Conservation (phyloP, 2,797 vertebrate genomes). For the Chanos chanos region DNA sequence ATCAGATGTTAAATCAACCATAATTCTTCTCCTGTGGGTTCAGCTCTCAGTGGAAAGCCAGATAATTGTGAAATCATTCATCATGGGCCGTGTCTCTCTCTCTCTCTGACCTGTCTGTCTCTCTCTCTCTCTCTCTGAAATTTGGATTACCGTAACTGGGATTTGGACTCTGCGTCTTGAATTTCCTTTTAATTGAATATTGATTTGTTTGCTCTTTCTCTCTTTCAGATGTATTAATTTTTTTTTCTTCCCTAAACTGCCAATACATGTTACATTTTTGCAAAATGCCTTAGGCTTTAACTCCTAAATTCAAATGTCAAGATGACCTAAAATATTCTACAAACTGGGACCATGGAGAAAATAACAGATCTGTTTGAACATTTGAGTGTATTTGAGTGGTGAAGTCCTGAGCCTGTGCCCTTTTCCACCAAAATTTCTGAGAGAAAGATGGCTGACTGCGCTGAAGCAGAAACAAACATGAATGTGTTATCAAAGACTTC, state of each 20-base stretch:
- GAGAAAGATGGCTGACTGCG: too few species aligned
- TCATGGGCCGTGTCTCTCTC: conserved; percentile 30
- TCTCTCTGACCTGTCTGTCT: conserved; percentile 16
- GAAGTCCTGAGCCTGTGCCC: too few species aligned
- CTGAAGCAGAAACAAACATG: too few species aligned
- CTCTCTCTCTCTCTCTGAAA: too few species aligned
- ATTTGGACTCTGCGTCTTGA: conserved; percentile 44
- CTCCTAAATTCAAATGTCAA: conserved; percentile 28
- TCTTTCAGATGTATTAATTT: conserved; percentile 49
- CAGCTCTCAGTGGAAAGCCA: conserved; percentile 31
- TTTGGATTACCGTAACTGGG: too few species aligned
- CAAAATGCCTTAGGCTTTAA: neutral
- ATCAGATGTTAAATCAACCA: conserved; percentile 39
- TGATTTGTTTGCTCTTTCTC: conserved; percentile 59
- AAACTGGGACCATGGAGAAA: too few species aligned
- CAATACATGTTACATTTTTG: conserved; percentile 38
- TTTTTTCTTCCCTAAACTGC: conserved; percentile 37
- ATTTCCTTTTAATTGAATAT: conserved; percentile 65
- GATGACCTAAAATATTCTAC: too few species aligned
- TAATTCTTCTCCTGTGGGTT: conserved; percentile 30
- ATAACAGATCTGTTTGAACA: too few species aligned
- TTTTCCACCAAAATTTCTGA: too few species aligned
- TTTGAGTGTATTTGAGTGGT: too few species aligned
- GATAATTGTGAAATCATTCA: conserved; percentile 54
- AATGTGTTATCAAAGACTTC: too few species aligned